Evolutionary conservation across 1,140 invertebrate species (phyloP).

Genomic region (Meloidogyne exigua): DNA sequence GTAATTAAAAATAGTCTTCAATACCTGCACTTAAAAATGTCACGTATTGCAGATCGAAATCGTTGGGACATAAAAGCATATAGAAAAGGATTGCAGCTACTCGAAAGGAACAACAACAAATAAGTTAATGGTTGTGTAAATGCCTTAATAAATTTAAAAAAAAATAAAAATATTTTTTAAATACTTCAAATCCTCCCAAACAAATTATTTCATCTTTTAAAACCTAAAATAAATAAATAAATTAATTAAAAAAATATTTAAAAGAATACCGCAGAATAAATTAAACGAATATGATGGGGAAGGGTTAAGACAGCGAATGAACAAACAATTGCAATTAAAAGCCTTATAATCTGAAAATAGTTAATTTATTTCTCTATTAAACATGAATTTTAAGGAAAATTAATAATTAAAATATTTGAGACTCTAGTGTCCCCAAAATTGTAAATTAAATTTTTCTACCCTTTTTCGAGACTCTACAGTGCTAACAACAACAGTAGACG

Average conservation of each 20-base stretch:
- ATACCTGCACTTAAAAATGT: constrained; percentile 50
- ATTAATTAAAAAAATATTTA: not conserved
- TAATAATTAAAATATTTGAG: not conserved
- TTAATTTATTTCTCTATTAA: too few species aligned
- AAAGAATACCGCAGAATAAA: constrained; percentile 44
- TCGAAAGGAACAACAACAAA: constrained; percentile 53
- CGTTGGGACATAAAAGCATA: constrained; percentile 60
- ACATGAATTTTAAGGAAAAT: too few species aligned
- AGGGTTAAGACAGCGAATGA: constrained; percentile 59
- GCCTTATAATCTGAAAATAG: constrained; percentile 50
- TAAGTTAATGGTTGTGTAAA: constrained; percentile 49
- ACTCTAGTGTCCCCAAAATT: not conserved
- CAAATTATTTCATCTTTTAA: not conserved
- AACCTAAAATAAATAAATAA: not conserved
- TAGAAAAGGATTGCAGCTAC: constrained; percentile 55
- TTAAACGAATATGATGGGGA: constrained; percentile 53
- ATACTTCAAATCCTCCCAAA: constrained; percentile 7
- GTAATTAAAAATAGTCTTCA: not conserved
- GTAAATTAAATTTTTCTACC: constrained; percentile 6
- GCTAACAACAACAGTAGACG: constrained; percentile 13
- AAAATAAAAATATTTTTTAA: not conserved
- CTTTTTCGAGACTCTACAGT: constrained; percentile 35
- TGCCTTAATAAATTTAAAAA: not conserved
- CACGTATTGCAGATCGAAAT: constrained; percentile 52
- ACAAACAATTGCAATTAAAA: constrained; percentile 59